Conservation (phyloP, 2,113 vertebrate genomes). For the Lycaon pictus region DNA sequence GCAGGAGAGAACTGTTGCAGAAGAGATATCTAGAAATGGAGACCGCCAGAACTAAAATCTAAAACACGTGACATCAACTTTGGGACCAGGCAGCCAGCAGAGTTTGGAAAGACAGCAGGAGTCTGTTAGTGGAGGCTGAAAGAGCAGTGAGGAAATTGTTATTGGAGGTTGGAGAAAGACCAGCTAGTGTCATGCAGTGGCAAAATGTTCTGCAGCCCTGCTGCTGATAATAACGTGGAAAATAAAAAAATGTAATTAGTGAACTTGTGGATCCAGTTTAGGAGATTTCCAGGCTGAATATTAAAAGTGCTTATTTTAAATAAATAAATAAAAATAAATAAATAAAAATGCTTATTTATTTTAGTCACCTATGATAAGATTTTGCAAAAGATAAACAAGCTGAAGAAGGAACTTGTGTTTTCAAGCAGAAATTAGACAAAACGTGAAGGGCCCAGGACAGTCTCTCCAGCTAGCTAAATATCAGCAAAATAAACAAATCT, state of each 20-base stretch:
- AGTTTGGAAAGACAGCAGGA: background rate
- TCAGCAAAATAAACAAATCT: background rate
- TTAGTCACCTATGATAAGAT: background rate
- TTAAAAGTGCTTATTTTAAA: background rate
- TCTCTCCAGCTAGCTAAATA: background rate
- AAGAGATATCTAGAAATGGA: background rate
- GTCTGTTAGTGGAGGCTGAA: background rate
- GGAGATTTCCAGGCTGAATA: background rate
- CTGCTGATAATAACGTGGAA: background rate
- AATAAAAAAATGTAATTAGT: background rate
- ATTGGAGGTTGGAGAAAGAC: background rate
- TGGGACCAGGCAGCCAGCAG: background rate
- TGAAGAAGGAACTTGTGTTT: slow-evolving; percentile 16
- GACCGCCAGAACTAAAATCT: background rate
- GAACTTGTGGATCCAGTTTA: background rate
- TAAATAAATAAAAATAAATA: too few species aligned
- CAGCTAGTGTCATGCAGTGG: background rate
- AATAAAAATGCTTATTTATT: background rate
- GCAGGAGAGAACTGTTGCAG: background rate
- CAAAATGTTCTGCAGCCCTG: slow-evolving; percentile 3
- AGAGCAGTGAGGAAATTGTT: background rate
- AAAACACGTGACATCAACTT: background rate
- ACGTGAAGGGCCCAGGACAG: background rate
- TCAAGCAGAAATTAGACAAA: background rate
- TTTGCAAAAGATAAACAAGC: background rate